A percentile compares a stretch with the other conserved stretches of the same genome.
phyloP scores from a whole-genome alignment of 2,888 invertebrate genomes.

The Chironomus tentans region DNA sequence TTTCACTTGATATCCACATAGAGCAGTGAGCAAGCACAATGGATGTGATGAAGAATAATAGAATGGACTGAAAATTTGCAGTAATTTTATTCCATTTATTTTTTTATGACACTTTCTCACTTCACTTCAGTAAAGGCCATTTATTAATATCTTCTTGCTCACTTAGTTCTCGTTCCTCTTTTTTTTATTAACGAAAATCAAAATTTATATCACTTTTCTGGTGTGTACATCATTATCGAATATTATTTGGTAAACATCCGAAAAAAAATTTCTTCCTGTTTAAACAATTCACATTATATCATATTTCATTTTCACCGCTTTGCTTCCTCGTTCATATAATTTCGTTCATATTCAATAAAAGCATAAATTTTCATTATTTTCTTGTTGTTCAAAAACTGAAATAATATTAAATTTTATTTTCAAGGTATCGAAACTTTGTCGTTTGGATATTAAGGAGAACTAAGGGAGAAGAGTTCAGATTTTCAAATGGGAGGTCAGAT shows the following conservation, averaged over 20 bases:
- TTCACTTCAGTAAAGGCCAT: background rate
- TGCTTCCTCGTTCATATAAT: background rate
- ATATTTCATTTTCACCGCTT: background rate
- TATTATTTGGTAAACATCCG: background rate
- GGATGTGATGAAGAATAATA: background rate
- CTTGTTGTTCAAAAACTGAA: background rate
- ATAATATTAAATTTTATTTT: background rate
- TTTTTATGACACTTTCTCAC: background rate
- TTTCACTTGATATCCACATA: background rate
- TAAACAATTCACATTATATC: background rate
- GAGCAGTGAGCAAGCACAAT: background rate
- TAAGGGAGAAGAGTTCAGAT: too few relatives aligned
- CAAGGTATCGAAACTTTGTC: background rate
- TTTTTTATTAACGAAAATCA: background rate
- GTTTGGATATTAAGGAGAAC: too few relatives aligned
- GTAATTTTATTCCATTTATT: background rate
- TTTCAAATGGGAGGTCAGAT: too few relatives aligned
- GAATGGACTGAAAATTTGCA: background rate
- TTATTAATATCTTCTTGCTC: background rate
- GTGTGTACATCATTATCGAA: background rate
- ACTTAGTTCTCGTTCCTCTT: background rate
- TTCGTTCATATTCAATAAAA: background rate
- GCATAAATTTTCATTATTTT: background rate
- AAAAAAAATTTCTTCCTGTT: background rate
- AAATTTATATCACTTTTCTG: background rate